Evolutionary conservation across 2,888 invertebrate genomes (phyloP).

Genomic region (Parascotia fuliginaria): DNA sequence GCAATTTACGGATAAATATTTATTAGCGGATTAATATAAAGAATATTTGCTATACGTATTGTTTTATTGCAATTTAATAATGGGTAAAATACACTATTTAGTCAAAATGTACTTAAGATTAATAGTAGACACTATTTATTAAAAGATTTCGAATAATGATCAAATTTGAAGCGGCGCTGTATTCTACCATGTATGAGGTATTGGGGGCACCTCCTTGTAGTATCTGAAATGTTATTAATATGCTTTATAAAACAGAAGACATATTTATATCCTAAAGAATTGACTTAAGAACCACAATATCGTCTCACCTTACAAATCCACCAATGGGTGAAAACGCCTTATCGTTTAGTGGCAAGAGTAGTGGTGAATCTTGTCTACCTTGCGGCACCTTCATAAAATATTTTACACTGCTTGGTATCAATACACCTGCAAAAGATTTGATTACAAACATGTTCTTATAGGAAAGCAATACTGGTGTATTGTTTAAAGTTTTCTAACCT

Average conservation of each 20-base stretch:
- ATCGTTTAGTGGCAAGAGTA: constrained; percentile 71
- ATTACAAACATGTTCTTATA: background rate
- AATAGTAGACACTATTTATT: too few relatives aligned
- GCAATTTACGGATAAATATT: too few relatives aligned
- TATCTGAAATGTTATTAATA: constrained; percentile 58
- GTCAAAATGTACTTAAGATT: too few relatives aligned
- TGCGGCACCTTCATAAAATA: constrained; percentile 74
- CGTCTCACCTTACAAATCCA: constrained; percentile 72
- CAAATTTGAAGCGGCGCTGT: too few relatives aligned
- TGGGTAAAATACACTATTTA: too few relatives aligned
- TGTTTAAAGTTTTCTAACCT: constrained; percentile 53
- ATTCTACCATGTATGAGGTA: constrained; percentile 67
- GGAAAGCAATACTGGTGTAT: constrained; percentile 13
- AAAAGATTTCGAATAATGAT: too few relatives aligned
- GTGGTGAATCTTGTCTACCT: constrained; percentile 53
- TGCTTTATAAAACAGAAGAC: background rate
- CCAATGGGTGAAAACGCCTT: constrained; percentile 74
- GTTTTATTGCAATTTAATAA: too few relatives aligned
- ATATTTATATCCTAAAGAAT: background rate
- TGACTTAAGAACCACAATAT: background rate
- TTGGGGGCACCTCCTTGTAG: constrained; percentile 80
- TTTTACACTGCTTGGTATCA: constrained; percentile 77
- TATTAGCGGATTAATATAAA: too few relatives aligned
- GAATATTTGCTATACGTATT: too few relatives aligned
- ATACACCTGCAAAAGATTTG: constrained; percentile 53